A percentile compares a stretch with the other conserved stretches of the same genome.
Conservation (phyloP, 1,140 invertebrate genomes). For the Meloidogyne hapla region DNA sequence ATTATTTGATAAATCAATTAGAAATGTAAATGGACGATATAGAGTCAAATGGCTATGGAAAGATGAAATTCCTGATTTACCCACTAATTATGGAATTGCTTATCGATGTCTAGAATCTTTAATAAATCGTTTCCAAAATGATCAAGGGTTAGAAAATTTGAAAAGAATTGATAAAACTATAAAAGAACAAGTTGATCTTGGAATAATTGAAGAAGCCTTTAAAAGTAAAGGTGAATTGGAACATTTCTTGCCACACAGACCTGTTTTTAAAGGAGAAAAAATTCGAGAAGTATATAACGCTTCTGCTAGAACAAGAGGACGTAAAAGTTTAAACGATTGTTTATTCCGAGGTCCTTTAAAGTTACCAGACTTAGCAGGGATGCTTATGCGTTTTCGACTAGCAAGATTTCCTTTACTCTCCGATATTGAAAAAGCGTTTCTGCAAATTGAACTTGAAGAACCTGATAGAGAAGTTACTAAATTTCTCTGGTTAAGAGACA, state of each 20-base stretch:
- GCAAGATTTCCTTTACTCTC: not conserved
- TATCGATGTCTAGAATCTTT: conserved; percentile 8
- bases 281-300: conserved; percentile 31
- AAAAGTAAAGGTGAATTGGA: not conserved
- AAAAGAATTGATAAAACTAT: conserved; percentile 9
- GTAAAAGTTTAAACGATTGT: conserved; percentile 61
- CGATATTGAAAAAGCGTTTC: conserved; percentile 49
- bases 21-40: conserved; percentile 8
- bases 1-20: conserved; percentile 23
- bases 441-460: conserved; percentile 34
- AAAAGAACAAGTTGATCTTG: not conserved
- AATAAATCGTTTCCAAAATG: not conserved
- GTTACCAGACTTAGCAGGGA: conserved; percentile 36
- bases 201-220: conserved; percentile 13
- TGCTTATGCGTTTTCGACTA: conserved; percentile 39
- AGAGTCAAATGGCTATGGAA: conserved; percentile 28
- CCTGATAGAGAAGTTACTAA: conserved; percentile 34
- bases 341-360: conserved; percentile 39
- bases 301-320: conserved; percentile 46
- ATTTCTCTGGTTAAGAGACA: conserved; percentile 44
- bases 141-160: not conserved
- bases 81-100: conserved; percentile 14
- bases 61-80: conserved; percentile 16
- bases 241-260: conserved; percentile 17
- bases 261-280: not conserved